phyloP scores from a whole-genome alignment of 1,140 invertebrate species.

The Pogonus chalceus region DNA sequence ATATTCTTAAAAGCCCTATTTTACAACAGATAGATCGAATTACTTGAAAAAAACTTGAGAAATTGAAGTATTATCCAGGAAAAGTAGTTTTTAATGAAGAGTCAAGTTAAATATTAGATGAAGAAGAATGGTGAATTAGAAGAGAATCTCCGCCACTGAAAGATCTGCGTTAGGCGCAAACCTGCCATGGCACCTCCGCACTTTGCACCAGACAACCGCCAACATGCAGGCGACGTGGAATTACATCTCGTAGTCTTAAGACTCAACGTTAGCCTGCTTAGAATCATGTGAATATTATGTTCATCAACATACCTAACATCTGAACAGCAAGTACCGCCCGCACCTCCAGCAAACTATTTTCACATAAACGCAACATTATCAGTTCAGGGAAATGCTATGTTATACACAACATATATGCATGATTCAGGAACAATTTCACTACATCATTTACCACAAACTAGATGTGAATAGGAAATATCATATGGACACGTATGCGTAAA shows the following conservation, averaged over 20 bases:
- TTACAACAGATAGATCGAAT: neutral
- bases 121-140: neutral
- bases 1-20: neutral
- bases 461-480: too few species aligned
- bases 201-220: slow-evolving; percentile 1
- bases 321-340: too few species aligned
- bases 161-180: neutral
- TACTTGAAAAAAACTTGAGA: neutral
- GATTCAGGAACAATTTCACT: too few species aligned
- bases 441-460: too few species aligned
- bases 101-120: neutral
- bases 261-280: neutral
- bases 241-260: neutral
- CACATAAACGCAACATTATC: too few species aligned
- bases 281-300: slow-evolving; percentile 2
- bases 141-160: neutral
- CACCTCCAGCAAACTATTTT: too few species aligned
- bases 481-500: too few species aligned
- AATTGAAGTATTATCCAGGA: neutral
- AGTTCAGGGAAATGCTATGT: too few species aligned
- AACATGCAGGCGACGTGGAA: neutral
- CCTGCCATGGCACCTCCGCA: neutral
- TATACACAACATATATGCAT: too few species aligned
- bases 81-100: neutral
- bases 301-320: slow-evolving; percentile 3